Evolutionary conservation across 2,888 invertebrate genomes (phyloP), one percentile per base, ranked within the genome.

Genomic region (Gymnosoma rotundatum): DNA sequence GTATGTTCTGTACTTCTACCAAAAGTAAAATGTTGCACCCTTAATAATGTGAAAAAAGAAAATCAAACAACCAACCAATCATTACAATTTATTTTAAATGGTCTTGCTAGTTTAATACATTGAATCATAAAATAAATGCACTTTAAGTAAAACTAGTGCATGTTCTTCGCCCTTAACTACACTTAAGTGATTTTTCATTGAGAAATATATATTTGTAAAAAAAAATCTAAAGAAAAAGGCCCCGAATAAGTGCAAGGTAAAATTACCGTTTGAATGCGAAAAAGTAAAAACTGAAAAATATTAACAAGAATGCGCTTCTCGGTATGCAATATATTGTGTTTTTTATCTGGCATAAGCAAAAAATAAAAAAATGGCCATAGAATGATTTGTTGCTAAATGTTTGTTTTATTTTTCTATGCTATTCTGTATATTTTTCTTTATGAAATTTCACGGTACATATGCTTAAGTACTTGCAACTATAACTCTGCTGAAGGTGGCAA

Each of bases 221-320:
- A 32, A 42, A 50, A 50, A 66, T 48, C 9, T 25, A 25, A 25
- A 25, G 21, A 56, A n/a, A 18, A 58, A 69, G 36, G 75, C 81
- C 45, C 75, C 75, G 21, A 82, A 50, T 66, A 70, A 82, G 81
- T 82, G 81, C 81, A 82, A 82, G 70, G 81, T 82, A 64, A 81
- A 72, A 69, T 52, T 60, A 20, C 38, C 50, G 36, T 63, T 73
- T 64, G 12, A 20, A 14, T 45, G 72, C 58, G 50, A 58, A 76
- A 16, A 4, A 52, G 4, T 1, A 25, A 25, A 25, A 25, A 25
- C 25, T 2, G 25, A 25, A 25, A 25, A 25, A 25, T 25, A 25
- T 4, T 25, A 25, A 25, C 25, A 25, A 25, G 25, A 2, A 25
- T 4, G 1, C 1, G 4, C 4, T 25, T 25, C 25, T 25, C 25